Evolutionary conservation across 2,888 invertebrate genomes (phyloP).

Genomic region (Diarsia mendica): DNA sequence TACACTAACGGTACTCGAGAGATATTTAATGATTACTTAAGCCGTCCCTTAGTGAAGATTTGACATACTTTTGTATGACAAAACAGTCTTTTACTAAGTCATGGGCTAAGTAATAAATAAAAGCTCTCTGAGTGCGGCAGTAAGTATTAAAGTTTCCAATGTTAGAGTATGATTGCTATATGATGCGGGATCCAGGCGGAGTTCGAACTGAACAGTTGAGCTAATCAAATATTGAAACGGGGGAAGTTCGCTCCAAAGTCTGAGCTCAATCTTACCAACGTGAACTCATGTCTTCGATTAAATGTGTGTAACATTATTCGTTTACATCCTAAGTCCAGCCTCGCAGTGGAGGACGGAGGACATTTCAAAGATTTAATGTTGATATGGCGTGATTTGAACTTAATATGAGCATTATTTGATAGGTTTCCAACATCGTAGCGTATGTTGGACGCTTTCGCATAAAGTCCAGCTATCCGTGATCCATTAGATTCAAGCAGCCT

Average conservation of each 20-base stretch:
- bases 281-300: neutral
- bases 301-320: neutral
- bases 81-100: too few species aligned
- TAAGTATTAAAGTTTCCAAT: slow-evolving; percentile 25
- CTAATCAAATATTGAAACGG: slow-evolving; percentile 30
- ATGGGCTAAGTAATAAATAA: too few species aligned
- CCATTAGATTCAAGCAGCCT: neutral
- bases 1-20: too few species aligned
- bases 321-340: neutral
- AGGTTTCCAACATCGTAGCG: neutral
- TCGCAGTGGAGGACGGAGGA: neutral
- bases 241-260: slow-evolving; percentile 12
- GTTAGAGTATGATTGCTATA: slow-evolving; percentile 12
- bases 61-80: too few species aligned
- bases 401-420: neutral
- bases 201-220: neutral
- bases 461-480: too few species aligned
- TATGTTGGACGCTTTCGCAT: neutral
- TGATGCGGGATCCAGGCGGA: neutral
- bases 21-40: too few species aligned
- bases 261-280: neutral
- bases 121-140: too few species aligned
- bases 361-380: neutral
- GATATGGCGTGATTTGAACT: neutral
- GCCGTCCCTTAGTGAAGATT: too few species aligned